Base-by-base conservation (phyloP, 35 echinoderm and acorn worm genomes). In the Lytechinus pictus region DNA sequence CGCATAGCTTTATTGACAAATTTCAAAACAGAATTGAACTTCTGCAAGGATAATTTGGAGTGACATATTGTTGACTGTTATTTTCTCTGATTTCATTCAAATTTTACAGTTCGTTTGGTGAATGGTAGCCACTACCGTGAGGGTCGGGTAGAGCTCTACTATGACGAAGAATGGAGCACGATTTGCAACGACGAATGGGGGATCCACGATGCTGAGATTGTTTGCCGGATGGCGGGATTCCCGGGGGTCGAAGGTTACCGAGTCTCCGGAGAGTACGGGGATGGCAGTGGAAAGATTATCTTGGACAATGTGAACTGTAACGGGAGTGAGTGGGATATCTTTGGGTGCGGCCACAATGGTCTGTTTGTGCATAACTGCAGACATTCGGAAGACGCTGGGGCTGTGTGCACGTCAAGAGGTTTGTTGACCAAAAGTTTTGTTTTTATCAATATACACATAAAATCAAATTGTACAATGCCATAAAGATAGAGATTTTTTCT, bases 121-220 rank as follows among this genome's bases (percentile, higher is more conserved):
- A 89, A 95, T 44, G 94, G 94, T 4, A 44, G 71, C 10, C 44
- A 53, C 53, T 53, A 86, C 14, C 79, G 79, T 61, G 95, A 96
- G 27, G 95, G 95, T 1, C 54, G 95, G 24, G 89, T 96, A 12
- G 95, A 96, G 53, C 14, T 96, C 55, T 96, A 58, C 44, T 54
- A 96, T 24, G 27, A 92, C 24, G 61, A 79, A 71, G 71, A 91
- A 21, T 97, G 96, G 96, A 86, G 89, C 9, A 95, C 87, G 8
- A 57, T 97, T 3, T 97, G 96, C 79, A 86, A 66, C 28, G 55
- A 89, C n/a, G 28, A 72, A 8, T 97, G 87, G 88, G 94, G 92
- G 33, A 92, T 86, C 57, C 10, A 60, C 8, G 96, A 97, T 53
- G 94, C 96, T 10, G 87, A 91, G 29, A 94, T 97, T 24, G 91